Percentiles rank a stretch among this genome's conserved stretches.
Conservation (phyloP, 2,888 invertebrate genomes). For the Drosophila quinaria region DNA sequence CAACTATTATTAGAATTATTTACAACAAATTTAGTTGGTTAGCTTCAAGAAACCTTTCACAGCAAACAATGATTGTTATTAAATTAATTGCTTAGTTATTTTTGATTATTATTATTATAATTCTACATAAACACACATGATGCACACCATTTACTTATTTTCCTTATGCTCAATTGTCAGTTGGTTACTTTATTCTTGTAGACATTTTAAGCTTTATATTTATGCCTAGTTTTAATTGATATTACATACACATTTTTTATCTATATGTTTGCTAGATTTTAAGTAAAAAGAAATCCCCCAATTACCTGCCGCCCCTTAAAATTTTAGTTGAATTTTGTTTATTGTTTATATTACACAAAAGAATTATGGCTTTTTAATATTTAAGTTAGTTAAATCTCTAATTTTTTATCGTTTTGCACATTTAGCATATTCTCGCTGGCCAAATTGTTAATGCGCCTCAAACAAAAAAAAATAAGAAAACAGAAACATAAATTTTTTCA, state of each 20-base stretch:
- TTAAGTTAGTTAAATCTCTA: slow-evolving; percentile 74
- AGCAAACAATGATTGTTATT: slow-evolving; percentile 46
- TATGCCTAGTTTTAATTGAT: slow-evolving; percentile 76
- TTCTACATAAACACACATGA: slow-evolving; percentile 40
- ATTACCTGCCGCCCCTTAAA: slow-evolving; percentile 18
- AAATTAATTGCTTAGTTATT: slow-evolving; percentile 55
- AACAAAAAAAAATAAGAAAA: too few relatives aligned
- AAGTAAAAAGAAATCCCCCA: slow-evolving; percentile 4
- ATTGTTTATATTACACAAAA: slow-evolving; percentile 42
- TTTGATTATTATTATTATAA: slow-evolving; percentile 19
- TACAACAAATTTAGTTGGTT: slow-evolving; percentile 55
- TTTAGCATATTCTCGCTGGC: slow-evolving; percentile 45
- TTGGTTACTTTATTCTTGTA: slow-evolving; percentile 34
- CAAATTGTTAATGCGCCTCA: slow-evolving; percentile 48
- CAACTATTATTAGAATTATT: slow-evolving; percentile 62
- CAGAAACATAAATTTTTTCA: slow-evolving; percentile 14
- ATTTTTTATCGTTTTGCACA: slow-evolving; percentile 41
- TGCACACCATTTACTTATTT: slow-evolving; percentile 77
- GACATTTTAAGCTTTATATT: slow-evolving; percentile 59
- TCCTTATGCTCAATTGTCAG: slow-evolving; percentile 62
- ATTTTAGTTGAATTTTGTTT: slow-evolving; percentile 76
- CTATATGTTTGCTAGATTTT: slow-evolving; percentile 40
- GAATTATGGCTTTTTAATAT: slow-evolving; percentile 68
- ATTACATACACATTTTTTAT: slow-evolving; percentile 50
- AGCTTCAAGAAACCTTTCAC: slow-evolving; percentile 64